phyloP scores from a whole-genome alignment of 2,113 vertebrate species.

The Neodon shergylaensis region DNA sequence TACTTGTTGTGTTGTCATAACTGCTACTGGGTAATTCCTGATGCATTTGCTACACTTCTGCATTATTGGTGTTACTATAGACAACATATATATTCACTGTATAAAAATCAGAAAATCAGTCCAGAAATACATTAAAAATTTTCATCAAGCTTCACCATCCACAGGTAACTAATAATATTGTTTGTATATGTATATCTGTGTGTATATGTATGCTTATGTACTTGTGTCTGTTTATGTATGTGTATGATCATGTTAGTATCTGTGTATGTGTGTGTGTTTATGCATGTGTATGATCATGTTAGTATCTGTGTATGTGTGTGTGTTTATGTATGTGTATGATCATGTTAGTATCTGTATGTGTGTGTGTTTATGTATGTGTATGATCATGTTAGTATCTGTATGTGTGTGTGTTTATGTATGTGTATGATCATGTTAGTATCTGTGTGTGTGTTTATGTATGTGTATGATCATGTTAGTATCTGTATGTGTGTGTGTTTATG shows the following conservation, averaged over 20 bases:
- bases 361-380: neutral
- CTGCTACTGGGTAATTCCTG: neutral
- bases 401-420: too few species aligned
- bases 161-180: neutral
- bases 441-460: too few species aligned
- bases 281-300: neutral
- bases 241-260: neutral
- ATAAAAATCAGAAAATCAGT: conserved; percentile 41
- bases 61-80: neutral
- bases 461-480: too few species aligned
- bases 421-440: too few species aligned
- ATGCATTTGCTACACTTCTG: neutral
- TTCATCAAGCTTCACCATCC: neutral
- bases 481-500: too few species aligned
- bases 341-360: neutral
- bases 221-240: neutral
- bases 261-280: neutral
- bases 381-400: neutral
- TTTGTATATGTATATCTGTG: neutral
- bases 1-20: neutral
- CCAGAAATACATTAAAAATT: neutral
- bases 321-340: neutral
- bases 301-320: neutral
- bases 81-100: neutral
- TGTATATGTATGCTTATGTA: neutral